Evolutionary conservation across 2,797 vertebrate species (phyloP), one percentile per base, ranked within the genome.

Genomic region (Arrhamphus sclerolepis): DNA sequence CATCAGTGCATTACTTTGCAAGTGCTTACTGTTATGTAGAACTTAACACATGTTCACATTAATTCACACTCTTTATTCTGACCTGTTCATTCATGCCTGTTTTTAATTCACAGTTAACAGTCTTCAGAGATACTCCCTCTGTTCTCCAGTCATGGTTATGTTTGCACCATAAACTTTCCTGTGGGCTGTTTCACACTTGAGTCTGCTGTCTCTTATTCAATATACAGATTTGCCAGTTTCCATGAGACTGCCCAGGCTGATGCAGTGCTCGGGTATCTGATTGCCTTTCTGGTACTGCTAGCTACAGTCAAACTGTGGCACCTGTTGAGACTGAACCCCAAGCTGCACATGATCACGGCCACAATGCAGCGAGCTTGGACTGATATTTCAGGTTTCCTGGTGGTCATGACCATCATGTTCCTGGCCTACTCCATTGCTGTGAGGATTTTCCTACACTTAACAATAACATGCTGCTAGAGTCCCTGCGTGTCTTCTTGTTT

Each of bases 291-390:
- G 71, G 96, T 98, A 66, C 91, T 98, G 55, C 90, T 98, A 74
- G 93, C 95, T 69, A 98, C 95, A 1, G 84, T 97, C 84, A 99
- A 98, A 77, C 88, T 98, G 78, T 98, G 97, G 97, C 95, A 97
- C 77, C 93, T 98, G 68, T 88, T 98, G 89, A 94, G 97, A 77
- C 85, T 98, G 69, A 98, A 99, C 82, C 95, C 96, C 46, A 97
- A 98, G 76, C 89, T 97, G 55, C 94, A 96, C 87, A 94, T 97
- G 94, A 97, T 98, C 89, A 97, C 95, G 11, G 93, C 95, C 17
- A 94, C 96, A 0, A 91, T 99, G 39, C 85, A 90, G 84, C 89
- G 93, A 51, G 97, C 97, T 38, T 98, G 95, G 97, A 93, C 94
- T 4, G 96, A 98, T 85, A 96, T 99, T 86, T 96, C 95, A 24